Evolutionary conservation across 1,140 invertebrate genomes (phyloP).

Genomic region (Archivesica marissinica): DNA sequence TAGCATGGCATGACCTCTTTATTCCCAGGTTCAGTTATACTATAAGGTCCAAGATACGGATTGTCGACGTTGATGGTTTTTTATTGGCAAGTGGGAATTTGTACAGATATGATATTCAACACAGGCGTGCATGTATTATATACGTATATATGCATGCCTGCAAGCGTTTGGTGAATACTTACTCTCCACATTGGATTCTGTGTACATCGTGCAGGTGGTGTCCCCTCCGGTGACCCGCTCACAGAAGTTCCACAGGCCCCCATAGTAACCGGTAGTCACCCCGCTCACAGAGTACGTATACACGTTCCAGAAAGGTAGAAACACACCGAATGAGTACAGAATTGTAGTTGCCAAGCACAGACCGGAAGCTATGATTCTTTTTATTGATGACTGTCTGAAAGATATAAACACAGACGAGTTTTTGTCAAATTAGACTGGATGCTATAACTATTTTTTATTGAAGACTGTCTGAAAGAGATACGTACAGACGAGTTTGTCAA

Average conservation of each 20-base stretch:
- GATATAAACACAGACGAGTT: not conserved
- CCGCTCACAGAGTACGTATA: slow-evolving; percentile 31
- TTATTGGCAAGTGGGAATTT: no score
- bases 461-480: no score
- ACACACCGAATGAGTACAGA: slow-evolving; percentile 43
- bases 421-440: no score
- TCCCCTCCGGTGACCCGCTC: slow-evolving; percentile 8
- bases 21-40: no score
- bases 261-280: slow-evolving; percentile 45
- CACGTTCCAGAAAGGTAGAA: slow-evolving; percentile 57
- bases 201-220: slow-evolving; percentile 19
- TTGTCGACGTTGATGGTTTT: no score
- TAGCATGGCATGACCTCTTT: no score
- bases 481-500: no score
- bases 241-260: slow-evolving; percentile 57
- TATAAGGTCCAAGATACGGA: no score
- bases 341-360: slow-evolving; percentile 23
- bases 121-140: no score
- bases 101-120: no score
- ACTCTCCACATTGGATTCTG: slow-evolving; percentile 18
- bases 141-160: no score
- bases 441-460: no score
- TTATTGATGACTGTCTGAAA: slow-evolving; percentile 53
- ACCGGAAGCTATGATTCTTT: slow-evolving; percentile 44
- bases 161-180: not conserved